Evolutionary conservation across 2,888 invertebrate genomes (phyloP).

Genomic region (Apoderus coryli): DNA sequence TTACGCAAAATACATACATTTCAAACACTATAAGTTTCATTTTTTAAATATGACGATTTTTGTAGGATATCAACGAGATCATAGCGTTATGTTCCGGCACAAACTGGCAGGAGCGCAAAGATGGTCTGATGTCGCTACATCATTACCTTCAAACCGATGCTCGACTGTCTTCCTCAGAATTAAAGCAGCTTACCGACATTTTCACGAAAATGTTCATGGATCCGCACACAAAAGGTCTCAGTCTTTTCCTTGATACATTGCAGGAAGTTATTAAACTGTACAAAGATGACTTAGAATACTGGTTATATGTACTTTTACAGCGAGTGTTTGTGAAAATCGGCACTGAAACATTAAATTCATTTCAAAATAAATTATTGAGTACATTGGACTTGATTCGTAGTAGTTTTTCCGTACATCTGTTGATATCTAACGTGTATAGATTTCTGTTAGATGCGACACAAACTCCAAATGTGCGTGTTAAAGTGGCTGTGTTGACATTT

Average conservation of each 20-base stretch:
- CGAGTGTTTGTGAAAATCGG: constrained; percentile 65
- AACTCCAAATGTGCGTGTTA: constrained; percentile 74
- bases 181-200: constrained; percentile 79
- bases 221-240: constrained; percentile 87
- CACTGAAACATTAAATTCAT: constrained; percentile 80
- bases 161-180: constrained; percentile 49
- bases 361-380: constrained; percentile 79
- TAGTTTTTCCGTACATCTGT: constrained; percentile 50
- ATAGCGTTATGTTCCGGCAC: constrained; percentile 77
- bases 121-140: constrained; percentile 66
- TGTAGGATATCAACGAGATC: constrained; percentile 69
- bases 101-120: constrained; percentile 91
- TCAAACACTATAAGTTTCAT: neutral
- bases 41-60: constrained; percentile 9
- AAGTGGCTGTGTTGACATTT: constrained; percentile 61
- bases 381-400: constrained; percentile 64
- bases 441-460: constrained; percentile 87
- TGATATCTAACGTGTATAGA: constrained; percentile 52
- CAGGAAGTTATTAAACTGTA: constrained; percentile 80
- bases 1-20: constrained; percentile 2
- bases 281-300: constrained; percentile 76
- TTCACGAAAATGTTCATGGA: constrained; percentile 97
- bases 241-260: constrained; percentile 83
- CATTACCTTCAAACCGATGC: constrained; percentile 58
- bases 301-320: constrained; percentile 78